Evolutionary conservation across 2,113 vertebrate species (phyloP), one percentile per base, ranked within the genome.

Genomic region (Hydrochoerus hydrochaeris): DNA sequence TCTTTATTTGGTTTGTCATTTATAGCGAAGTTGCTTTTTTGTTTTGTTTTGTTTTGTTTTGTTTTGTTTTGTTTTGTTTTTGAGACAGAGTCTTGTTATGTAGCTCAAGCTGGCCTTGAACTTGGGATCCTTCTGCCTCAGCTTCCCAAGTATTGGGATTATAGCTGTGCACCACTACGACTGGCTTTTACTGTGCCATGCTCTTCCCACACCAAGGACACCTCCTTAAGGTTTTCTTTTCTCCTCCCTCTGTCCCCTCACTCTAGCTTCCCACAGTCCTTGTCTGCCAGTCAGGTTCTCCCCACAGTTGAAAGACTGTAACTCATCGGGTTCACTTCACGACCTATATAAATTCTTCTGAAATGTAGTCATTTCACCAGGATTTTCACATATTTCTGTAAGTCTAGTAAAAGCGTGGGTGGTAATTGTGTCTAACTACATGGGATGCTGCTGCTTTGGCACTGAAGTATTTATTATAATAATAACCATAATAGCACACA

Each of bases 401-500:
- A 87, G 81, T 85, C 88, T 71, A 44, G 94, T 17, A 38, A 91
- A 52, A 90, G n/a, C 0, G 3, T 84, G 95, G 94, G 91, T 84
- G 93, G 93, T 71, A 65, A 90, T 13, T 71, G 69, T 30, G 63
- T 86, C 94, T 91, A 93, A 35, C 91, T 58, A 6, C 0, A 3
- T 10, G 6, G 35, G 8, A 19, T 16, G 20, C 93, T 69, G 58
- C 82, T 35, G 49, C 78, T 65, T 32, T 16, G 85, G 69, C 41
- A 32, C 75, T 13, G 6, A 92, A 16, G 75, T 38, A 52, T 88
- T 81, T 91, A 95, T 96, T 91, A 97, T 73, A 57, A 89, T 92
- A 95, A 95, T 94, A 71, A 97, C 93, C 81, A n/a, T 81, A 86
- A 86, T 71, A 94, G 83, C 89, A 62, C 10, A 57, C 20, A 1